Evolutionary conservation across 2,797 vertebrate genomes (phyloP).

Genomic region (Rhodeus uyekii): DNA sequence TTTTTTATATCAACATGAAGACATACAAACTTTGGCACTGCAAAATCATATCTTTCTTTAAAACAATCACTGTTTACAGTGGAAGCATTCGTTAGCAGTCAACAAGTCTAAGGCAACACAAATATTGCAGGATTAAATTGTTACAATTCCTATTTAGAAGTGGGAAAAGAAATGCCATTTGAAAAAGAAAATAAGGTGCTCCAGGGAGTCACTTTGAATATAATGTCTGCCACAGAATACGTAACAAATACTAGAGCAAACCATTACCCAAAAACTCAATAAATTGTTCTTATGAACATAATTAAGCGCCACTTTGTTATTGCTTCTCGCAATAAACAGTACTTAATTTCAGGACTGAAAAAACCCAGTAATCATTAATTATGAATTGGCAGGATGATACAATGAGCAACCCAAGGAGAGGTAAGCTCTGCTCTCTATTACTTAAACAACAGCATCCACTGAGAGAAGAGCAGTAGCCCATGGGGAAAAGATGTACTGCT

Average conservation of each 20-base stretch:
- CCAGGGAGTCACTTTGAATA: neutral
- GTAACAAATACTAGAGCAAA: neutral
- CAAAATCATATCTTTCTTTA: neutral
- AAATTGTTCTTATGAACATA: neutral
- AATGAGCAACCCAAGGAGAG: slow-evolving; percentile 46
- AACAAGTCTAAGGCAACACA: neutral
- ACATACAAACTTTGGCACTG: slow-evolving; percentile 4
- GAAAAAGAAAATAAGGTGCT: neutral
- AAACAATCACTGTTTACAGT: neutral
- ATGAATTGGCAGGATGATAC: slow-evolving; percentile 43
- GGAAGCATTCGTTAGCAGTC: neutral
- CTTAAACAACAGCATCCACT: slow-evolving; percentile 47
- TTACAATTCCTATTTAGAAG: neutral
- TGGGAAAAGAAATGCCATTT: neutral
- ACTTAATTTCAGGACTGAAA: slow-evolving; percentile 40
- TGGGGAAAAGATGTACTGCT: slow-evolving; percentile 14
- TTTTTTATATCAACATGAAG: slow-evolving; percentile 14
- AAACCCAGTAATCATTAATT: slow-evolving; percentile 50
- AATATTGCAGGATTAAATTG: neutral
- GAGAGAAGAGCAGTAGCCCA: slow-evolving; percentile 32
- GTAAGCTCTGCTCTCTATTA: slow-evolving; percentile 50
- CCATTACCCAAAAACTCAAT: slow-evolving; percentile 14
- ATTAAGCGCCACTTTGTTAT: slow-evolving; percentile 31
- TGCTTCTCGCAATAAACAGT: slow-evolving; percentile 33
- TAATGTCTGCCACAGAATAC: neutral